Evolutionary conservation across 2,888 invertebrate species (phyloP).

Genomic region (Fragum sueziense): DNA sequence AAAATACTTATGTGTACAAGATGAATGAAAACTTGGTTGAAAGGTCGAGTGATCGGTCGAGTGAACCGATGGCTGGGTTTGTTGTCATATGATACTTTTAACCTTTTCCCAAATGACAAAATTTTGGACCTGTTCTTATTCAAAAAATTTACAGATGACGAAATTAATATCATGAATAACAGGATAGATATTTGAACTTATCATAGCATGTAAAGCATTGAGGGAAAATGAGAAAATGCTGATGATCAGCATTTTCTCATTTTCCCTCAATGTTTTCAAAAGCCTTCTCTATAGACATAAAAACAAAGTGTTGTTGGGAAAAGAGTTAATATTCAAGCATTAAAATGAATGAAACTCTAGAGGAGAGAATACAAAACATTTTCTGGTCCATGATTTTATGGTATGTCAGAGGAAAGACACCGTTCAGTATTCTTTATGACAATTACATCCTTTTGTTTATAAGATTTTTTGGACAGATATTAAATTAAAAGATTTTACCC

Average conservation of each 20-base stretch:
- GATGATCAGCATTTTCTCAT: not conserved
- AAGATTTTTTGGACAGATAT: no score
- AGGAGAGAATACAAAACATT: constrained; percentile 36
- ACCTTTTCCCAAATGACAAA: no score
- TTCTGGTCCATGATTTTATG: constrained; percentile 39
- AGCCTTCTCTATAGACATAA: not conserved
- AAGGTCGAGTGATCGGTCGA: not conserved
- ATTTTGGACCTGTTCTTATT: no score
- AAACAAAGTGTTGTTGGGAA: not conserved
- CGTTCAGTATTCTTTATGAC: no score
- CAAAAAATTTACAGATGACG: no score
- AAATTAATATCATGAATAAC: no score
- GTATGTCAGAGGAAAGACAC: constrained; percentile 27
- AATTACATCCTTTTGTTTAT: no score
- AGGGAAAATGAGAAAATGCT: constrained; percentile 3
- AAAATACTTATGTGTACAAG: not conserved
- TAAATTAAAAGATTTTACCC: no score
- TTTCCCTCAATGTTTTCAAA: not conserved
- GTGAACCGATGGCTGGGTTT: not conserved
- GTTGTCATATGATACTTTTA: not conserved
- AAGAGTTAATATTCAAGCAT: constrained; percentile 17
- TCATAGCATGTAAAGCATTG: no score
- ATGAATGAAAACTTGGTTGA: not conserved
- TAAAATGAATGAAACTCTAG: constrained; percentile 52
- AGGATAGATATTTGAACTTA: no score